Evolutionary conservation across 2,797 vertebrate species (phyloP).

Genomic region (Clamator glandarius): DNA sequence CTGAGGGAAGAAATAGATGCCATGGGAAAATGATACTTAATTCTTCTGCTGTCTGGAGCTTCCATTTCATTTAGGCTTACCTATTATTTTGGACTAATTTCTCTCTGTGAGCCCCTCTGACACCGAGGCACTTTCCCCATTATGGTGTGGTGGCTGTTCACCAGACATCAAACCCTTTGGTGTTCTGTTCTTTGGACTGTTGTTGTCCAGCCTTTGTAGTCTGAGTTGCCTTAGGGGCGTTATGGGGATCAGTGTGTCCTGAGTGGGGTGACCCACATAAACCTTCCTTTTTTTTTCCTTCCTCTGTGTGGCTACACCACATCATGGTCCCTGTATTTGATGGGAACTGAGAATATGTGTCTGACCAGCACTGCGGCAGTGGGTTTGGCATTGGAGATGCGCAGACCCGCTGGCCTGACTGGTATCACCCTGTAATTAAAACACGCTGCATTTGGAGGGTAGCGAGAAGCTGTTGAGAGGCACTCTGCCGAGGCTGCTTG

Average conservation of each 20-base stretch:
- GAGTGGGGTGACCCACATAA: accelerated
- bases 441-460: accelerated
- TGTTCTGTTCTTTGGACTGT: too few relatives aligned
- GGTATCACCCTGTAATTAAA: neutral
- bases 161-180: accelerated
- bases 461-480: accelerated
- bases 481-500: neutral
- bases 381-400: neutral
- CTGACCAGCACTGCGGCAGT: too few relatives aligned
- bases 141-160: accelerated
- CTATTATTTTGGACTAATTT: neutral
- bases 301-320: too few relatives aligned
- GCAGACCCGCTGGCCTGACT: accelerated
- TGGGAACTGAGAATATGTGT: too few relatives aligned
- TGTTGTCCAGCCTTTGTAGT: neutral
- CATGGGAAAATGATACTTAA: accelerated
- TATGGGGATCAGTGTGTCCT: accelerated
- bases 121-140: neutral
- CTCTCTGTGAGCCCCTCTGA: neutral
- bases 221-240: accelerated
- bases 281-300: too few relatives aligned
- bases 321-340: too few relatives aligned
- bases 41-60: neutral
- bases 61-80: neutral
- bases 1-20: neutral